phyloP scores from a whole-genome alignment of 2,113 vertebrate species.

The Zosterops borbonicus region DNA sequence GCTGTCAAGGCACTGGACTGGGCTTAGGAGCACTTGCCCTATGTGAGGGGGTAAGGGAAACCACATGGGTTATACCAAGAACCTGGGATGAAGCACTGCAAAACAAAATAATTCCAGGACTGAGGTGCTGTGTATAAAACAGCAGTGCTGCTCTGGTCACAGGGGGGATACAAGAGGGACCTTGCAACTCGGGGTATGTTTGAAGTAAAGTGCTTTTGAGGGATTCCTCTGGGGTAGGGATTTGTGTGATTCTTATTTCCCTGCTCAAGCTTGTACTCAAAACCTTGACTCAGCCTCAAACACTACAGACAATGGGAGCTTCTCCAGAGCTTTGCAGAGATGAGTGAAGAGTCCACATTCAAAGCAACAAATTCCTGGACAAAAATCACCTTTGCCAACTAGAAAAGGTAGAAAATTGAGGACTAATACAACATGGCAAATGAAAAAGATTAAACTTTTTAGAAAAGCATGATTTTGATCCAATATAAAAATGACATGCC shows the following conservation, averaged over 20 bases:
- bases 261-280: neutral
- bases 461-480: neutral
- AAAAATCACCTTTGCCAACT: conserved; percentile 69
- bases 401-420: conserved; percentile 37
- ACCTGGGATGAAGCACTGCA: neutral
- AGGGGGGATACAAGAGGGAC: neutral
- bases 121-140: neutral
- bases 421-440: conserved; percentile 47
- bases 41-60: neutral
- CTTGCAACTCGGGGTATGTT: neutral
- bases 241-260: neutral
- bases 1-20: neutral
- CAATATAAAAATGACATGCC: neutral
- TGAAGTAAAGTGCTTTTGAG: neutral
- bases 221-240: neutral
- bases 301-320: neutral
- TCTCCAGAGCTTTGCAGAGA: neutral
- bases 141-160: neutral
- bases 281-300: neutral
- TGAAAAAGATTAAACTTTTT: neutral
- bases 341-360: neutral
- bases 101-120: neutral
- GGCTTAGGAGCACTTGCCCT: neutral
- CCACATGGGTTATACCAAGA: neutral
- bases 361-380: neutral